Percentiles rank a stretch among this genome's conserved stretches.
Conservation (phyloP, 2,113 vertebrate species). For the Eupsittula cactorum region DNA sequence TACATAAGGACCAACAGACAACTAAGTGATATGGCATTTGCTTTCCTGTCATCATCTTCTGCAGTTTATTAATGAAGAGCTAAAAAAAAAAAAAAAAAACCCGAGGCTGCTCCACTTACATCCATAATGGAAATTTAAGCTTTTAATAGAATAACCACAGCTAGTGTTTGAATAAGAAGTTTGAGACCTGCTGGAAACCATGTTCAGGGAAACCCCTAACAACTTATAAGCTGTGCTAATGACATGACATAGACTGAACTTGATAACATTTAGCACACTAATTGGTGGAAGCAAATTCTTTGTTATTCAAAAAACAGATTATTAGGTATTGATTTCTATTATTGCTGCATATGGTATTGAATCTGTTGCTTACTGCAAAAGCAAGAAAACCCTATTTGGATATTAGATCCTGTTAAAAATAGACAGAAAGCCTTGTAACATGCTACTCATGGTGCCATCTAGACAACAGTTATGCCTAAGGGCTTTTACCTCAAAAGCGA, state of each 20-base stretch:
- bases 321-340: slow-evolving; percentile 29
- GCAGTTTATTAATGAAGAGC: slow-evolving; percentile 46
- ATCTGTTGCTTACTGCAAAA: slow-evolving; percentile 10
- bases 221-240: slow-evolving; percentile 14
- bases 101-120: not conserved
- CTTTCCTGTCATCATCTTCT: slow-evolving; percentile 61
- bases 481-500: not conserved
- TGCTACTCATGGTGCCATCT: not conserved
- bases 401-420: not conserved
- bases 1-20: slow-evolving; percentile 59
- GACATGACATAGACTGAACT: not conserved
- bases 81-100: not conserved
- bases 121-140: not conserved
- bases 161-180: not conserved
- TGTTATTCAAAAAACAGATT: not conserved
- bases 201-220: not conserved
- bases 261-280: slow-evolving; percentile 25
- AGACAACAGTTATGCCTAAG: not conserved
- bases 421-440: not conserved
- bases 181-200: slow-evolving; percentile 31
- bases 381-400: not conserved
- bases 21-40: slow-evolving; percentile 39
- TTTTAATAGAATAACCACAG: not conserved
- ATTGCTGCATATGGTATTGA: slow-evolving; percentile 1
- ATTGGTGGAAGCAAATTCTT: not conserved